Base-by-base conservation (phyloP, 2,888 invertebrate species). In the Monopis laevigella region DNA sequence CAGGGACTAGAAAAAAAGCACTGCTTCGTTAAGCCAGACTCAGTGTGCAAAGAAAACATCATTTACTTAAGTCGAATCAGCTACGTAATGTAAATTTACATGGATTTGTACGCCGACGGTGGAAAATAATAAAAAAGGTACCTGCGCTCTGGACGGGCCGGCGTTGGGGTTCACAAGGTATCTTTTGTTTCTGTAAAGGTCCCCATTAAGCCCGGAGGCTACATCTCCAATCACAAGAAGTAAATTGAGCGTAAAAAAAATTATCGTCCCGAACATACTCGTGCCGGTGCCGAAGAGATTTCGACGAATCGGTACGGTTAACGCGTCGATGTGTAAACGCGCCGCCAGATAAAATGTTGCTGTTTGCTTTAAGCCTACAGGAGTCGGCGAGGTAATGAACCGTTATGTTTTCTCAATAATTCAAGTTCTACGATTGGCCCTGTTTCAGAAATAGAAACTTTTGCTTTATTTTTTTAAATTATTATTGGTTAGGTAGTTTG, bases 91-190 rank as follows among this genome's bases (percentile, higher is more conserved):
- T 64, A 66, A 67, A 72, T 70, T 67, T 65, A 51, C 58, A 59
- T 55, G 41, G 40, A 38, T 43, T 42, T 26, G 19, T 39, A 32
- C 43, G 34, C 12, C 24, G 12, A 13, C 5, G 24, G 21, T 21
- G 12, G 24, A 21, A 26, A n/a, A 38, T 38, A n/a, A n/a, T n/a
- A 21, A 38, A 21, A 35, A 26, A 16, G 16, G 54, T 77, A 86
- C 86, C 80, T 86, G 84, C 30, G 85, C 73, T 67, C 85, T 72
- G 39, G 84, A 84, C 1, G 82, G 82, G 4, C 82, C 77, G 30
- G 84, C 85, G 47, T 82, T 75, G 5, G 84, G 82, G 56, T 83
- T 86, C 11, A 85, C 72, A 39, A 86, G 69, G 52, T 81, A 83
- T 43, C 86, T 65, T 51, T 69, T 82, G 45, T 82, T 72, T 46